Conservation (phyloP, 2,113 vertebrate species). For the Melospiza melodia region DNA sequence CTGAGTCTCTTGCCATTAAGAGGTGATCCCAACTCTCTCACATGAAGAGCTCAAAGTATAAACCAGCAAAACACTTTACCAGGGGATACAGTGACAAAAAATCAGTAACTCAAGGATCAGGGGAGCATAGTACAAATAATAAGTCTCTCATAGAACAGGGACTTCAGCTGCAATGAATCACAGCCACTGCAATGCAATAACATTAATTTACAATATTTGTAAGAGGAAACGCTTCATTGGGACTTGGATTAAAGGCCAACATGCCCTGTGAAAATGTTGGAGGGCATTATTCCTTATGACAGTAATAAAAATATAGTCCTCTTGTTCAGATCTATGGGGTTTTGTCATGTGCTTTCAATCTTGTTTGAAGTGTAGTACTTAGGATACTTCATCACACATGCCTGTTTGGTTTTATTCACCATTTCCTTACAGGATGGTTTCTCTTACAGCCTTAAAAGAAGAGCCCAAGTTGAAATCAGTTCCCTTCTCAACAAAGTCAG, state of each 20-base stretch:
- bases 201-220: not conserved
- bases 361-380: not conserved
- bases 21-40: not conserved
- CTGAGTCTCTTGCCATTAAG: not conserved
- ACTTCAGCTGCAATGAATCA: not conserved
- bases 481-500: not conserved
- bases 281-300: not conserved
- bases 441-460: not conserved
- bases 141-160: not conserved
- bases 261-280: not conserved
- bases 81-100: not conserved
- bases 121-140: not conserved
- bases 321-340: not conserved
- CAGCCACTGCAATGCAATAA: not conserved
- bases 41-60: not conserved
- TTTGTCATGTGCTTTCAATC: not conserved
- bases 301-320: not conserved
- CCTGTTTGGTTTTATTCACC: not conserved
- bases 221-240: not conserved
- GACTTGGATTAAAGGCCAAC: not conserved
- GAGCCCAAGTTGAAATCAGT: not conserved
- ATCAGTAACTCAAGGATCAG: not conserved
- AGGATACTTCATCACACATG: not conserved
- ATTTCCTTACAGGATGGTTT: not conserved
- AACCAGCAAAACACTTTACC: not conserved